Evolutionary conservation across 2,797 vertebrate species (phyloP).

Genomic region (Psittacula derbiana): DNA sequence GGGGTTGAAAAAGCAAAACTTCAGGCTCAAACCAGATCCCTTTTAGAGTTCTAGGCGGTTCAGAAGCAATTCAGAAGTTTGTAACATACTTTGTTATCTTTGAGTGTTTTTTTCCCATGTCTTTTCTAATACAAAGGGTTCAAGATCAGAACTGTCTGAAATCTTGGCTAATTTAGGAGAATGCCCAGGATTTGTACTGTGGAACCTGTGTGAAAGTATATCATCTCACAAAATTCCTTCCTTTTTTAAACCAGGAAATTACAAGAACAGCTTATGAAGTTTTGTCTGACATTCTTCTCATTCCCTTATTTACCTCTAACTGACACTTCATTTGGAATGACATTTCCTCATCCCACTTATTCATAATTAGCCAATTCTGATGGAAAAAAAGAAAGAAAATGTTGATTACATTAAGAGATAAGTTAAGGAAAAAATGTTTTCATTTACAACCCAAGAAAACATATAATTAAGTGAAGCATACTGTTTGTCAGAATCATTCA

Average conservation of each 20-base stretch:
- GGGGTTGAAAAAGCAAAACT: background rate
- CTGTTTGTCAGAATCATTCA: background rate
- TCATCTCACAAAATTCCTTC: background rate
- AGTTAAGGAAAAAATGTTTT: background rate
- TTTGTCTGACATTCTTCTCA: background rate
- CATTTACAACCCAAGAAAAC: background rate
- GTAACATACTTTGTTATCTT: background rate
- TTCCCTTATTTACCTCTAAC: background rate
- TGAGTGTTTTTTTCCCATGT: accelerated
- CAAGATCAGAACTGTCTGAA: background rate
- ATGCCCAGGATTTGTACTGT: background rate
- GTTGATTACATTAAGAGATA: background rate
- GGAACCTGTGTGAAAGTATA: background rate
- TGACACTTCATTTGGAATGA: background rate
- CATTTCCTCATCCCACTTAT: background rate
- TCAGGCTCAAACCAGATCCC: accelerated
- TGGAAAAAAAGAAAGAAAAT: background rate
- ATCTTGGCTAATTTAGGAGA: background rate
- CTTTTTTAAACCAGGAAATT: background rate
- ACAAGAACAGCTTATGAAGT: background rate
- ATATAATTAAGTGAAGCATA: background rate
- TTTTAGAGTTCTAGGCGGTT: background rate
- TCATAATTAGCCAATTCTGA: background rate
- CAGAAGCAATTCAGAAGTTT: background rate
- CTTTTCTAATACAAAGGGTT: background rate